These are phyloP conservation scores for Podilymbus podiceps DNA, from an alignment of 2,113 vertebrate species.

Conservation along the genomic window DNA sequence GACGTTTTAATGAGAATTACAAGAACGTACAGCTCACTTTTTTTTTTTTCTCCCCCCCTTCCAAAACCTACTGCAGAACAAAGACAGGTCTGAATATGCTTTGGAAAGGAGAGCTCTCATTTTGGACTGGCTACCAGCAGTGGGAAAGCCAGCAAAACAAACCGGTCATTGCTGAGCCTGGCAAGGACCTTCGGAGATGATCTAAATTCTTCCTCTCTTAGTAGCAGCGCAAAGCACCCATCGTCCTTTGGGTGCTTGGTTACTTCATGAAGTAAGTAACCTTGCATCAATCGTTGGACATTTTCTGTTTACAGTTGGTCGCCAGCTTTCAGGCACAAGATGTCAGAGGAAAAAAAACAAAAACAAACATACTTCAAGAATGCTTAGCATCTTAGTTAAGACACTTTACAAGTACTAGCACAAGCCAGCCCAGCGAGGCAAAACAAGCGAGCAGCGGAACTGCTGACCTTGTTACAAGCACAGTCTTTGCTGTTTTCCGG, in stretches of 20 bases:
- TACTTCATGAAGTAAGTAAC: neutral
- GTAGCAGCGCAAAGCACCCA: neutral
- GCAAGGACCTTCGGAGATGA: neutral
- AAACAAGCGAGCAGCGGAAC: neutral
- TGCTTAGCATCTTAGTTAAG: neutral
- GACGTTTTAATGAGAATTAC: neutral
- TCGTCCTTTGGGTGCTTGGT: fast-evolving
- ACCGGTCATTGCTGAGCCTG: neutral
- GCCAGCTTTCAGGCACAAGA: neutral
- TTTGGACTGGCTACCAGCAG: neutral
- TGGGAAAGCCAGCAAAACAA: neutral
- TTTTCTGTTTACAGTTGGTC: neutral
- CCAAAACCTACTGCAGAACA: neutral
- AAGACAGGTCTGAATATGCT: neutral
- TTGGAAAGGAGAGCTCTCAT: neutral
- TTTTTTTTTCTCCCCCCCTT: neutral
- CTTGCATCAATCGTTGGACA: neutral
- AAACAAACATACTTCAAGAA: neutral
- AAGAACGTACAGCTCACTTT: neutral
- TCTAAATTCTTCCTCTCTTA: neutral
- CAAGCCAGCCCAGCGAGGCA: neutral
- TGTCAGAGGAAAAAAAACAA: neutral
- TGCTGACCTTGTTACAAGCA: neutral
- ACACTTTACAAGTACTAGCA: neutral
- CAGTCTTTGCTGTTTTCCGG: neutral